A percentile compares a stretch with the other conserved stretches of the same genome.
Evolutionary conservation across 2,797 vertebrate genomes (phyloP).

Genomic region (Lagocephalus sceleratus): DNA sequence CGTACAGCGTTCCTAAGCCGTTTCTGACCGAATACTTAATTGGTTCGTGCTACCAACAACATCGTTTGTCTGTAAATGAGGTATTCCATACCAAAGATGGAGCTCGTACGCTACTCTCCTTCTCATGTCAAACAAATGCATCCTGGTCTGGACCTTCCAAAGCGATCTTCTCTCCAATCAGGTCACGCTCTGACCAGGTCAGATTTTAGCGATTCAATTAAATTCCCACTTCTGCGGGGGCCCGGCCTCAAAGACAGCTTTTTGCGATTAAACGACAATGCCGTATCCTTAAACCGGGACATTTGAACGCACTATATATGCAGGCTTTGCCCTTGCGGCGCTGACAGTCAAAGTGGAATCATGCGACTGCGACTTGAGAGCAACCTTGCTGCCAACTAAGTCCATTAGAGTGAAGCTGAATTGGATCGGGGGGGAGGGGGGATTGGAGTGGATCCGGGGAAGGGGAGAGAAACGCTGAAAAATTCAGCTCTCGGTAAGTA

Average conservation of each 20-base stretch:
- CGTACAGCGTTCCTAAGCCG: conserved; percentile 5
- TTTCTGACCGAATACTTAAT: conserved; percentile 7
- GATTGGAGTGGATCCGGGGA: too few species aligned
- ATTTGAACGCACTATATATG: conserved; percentile 25
- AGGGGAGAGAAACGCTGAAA: background rate
- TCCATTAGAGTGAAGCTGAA: conserved; percentile 11
- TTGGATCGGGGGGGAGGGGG: conserved; percentile 11
- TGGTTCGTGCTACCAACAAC: background rate
- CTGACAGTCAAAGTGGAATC: conserved; percentile 7
- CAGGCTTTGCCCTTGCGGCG: conserved; percentile 8
- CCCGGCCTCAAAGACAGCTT: conserved; percentile 8
- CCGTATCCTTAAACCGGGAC: conserved; percentile 5
- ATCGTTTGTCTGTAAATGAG: too few species aligned
- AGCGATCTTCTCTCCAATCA: background rate
- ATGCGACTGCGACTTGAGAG: background rate
- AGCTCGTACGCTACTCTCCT: too few species aligned
- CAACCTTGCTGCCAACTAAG: conserved; percentile 13
- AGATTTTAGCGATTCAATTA: conserved; percentile 12
- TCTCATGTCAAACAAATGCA: too few species aligned
- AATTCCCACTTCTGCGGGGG: conserved; percentile 3
- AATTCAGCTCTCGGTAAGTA: conserved; percentile 9
- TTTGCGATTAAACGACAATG: conserved; percentile 26
- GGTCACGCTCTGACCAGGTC: background rate
- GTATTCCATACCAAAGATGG: too few species aligned
- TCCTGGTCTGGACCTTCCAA: too few species aligned